Evolutionary conservation across 2,113 vertebrate genomes (phyloP).

Genomic region (Malaclemys terrapin): DNA sequence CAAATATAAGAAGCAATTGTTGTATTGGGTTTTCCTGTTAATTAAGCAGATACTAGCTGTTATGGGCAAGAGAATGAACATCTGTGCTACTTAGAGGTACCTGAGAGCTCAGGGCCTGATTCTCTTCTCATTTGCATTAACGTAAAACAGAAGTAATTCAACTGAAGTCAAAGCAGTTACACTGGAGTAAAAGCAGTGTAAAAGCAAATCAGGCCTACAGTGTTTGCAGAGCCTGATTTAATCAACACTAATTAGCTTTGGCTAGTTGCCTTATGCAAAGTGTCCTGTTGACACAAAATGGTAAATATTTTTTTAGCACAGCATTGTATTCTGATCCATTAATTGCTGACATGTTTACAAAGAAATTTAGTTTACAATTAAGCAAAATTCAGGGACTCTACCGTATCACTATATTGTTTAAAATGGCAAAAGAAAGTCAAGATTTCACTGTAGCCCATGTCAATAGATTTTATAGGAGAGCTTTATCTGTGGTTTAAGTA

Average conservation of each 20-base stretch:
- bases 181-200: background rate
- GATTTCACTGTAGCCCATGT: background rate
- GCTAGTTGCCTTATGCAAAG: background rate
- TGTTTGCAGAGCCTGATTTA: background rate
- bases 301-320: background rate
- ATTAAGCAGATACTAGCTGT: conserved; percentile 59
- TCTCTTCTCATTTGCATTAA: background rate
- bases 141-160: background rate
- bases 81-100: conserved; percentile 40
- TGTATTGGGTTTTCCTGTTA: conserved; percentile 45
- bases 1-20: conserved; percentile 21
- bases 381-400: background rate
- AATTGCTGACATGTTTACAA: background rate
- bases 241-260: background rate
- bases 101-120: conserved; percentile 9
- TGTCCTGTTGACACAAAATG: background rate
- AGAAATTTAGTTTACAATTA: background rate
- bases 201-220: background rate
- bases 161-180: background rate
- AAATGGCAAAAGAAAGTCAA: background rate
- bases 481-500: background rate
- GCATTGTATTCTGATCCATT: background rate
- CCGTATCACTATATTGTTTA: background rate
- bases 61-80: conserved; percentile 28
- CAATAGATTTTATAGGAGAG: background rate